Percentiles rank a stretch among this genome's conserved stretches.
These are phyloP conservation scores for Cyrtodaria siliqua DNA, from an alignment of 2,888 invertebrate species.

Conservation along the genomic window DNA sequence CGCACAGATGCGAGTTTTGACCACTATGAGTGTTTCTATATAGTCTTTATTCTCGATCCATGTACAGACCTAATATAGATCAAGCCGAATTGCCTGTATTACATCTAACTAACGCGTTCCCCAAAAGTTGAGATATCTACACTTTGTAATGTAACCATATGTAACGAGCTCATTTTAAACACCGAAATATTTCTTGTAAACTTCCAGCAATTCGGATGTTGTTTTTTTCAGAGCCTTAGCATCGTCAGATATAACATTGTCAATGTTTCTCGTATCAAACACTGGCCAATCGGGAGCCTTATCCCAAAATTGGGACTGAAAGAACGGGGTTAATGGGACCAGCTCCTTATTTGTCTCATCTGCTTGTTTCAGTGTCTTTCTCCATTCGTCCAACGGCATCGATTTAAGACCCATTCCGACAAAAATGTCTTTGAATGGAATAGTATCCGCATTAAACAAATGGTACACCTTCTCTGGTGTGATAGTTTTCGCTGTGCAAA, in stretches of 20 bases:
- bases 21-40: too few relatives aligned
- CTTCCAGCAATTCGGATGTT: slow-evolving; percentile 58
- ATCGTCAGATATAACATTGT: slow-evolving; percentile 52
- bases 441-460: slow-evolving; percentile 69
- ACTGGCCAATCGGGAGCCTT: slow-evolving; percentile 69
- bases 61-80: too few relatives aligned
- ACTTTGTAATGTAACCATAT: too few relatives aligned
- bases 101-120: too few relatives aligned
- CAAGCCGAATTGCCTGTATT: too few relatives aligned
- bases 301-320: slow-evolving; percentile 72
- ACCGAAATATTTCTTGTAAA: slow-evolving; percentile 68
- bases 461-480: slow-evolving; percentile 63
- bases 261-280: slow-evolving; percentile 69
- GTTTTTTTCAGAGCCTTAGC: slow-evolving; percentile 59
- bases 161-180: too few relatives aligned
- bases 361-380: slow-evolving; percentile 52
- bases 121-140: too few relatives aligned
- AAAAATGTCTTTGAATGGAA: slow-evolving; percentile 69
- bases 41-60: background rate
- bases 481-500: slow-evolving; percentile 44
- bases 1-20: too few relatives aligned
- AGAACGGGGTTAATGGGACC: slow-evolving; percentile 70
- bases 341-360: slow-evolving; percentile 62
- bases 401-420: slow-evolving; percentile 60
- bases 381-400: slow-evolving; percentile 66